These are phyloP conservation scores for Chauna torquata DNA, from an alignment of 2,113 vertebrate species.

Conservation along the genomic window DNA sequence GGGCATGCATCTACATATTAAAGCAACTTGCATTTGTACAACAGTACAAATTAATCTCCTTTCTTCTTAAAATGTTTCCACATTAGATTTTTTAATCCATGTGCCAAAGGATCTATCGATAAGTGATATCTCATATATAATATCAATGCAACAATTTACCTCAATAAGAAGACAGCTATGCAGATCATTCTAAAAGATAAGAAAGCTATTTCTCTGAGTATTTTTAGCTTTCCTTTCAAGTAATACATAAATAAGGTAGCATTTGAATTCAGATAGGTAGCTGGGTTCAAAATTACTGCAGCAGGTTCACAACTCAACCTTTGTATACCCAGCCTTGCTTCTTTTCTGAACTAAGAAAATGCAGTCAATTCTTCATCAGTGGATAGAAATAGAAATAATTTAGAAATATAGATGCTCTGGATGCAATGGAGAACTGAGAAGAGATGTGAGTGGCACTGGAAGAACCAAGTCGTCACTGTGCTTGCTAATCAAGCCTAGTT, in stretches of 20 bases:
- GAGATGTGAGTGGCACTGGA: neutral
- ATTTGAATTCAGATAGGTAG: neutral
- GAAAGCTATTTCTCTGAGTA: slow-evolving; percentile 39
- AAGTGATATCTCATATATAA: slow-evolving; percentile 2
- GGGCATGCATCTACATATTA: neutral
- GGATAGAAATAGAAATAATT: neutral
- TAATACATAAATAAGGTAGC: neutral
- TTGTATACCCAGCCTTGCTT: neutral
- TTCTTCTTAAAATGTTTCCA: slow-evolving; percentile 34
- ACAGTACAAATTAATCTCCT: neutral
- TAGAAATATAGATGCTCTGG: neutral
- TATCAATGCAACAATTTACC: neutral
- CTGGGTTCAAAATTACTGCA: neutral
- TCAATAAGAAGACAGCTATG: slow-evolving; percentile 19
- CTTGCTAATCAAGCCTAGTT: neutral
- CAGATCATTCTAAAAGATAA: slow-evolving; percentile 45
- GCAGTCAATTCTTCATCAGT: neutral
- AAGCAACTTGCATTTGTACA: neutral
- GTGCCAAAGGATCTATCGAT: slow-evolving; percentile 30
- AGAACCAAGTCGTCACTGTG: neutral
- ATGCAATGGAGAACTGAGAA: neutral
- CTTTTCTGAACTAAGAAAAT: neutral
- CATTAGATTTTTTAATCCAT: neutral
- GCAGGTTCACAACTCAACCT: neutral
- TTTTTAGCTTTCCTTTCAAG: slow-evolving; percentile 41